Evolutionary conservation across 2,113 vertebrate species (phyloP).

Genomic region (Terrapene triunguis): DNA sequence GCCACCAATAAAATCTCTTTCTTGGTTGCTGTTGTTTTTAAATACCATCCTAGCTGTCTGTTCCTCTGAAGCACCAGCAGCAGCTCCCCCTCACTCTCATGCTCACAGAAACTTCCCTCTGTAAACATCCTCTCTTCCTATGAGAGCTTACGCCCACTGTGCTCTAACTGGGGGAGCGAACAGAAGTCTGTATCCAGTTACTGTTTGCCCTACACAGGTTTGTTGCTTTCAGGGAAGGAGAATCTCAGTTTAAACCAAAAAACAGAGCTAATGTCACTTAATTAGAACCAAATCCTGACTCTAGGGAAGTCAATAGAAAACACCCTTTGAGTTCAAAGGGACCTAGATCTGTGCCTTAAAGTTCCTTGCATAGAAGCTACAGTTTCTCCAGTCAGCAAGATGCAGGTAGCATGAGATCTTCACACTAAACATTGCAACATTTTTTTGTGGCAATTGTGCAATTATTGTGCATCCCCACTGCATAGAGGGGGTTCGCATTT

Average conservation of each 20-base stretch:
- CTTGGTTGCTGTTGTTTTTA: background rate
- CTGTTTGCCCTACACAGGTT: background rate
- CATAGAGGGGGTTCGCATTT: background rate
- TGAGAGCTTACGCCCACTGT: background rate
- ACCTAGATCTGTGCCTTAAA: background rate
- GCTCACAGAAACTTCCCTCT: background rate
- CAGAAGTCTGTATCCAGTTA: background rate
- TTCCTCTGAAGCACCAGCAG: background rate
- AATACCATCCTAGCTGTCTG: background rate
- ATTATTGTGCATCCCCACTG: background rate
- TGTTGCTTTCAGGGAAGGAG: background rate
- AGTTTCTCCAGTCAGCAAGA: background rate
- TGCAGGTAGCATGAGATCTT: background rate
- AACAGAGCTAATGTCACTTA: background rate
- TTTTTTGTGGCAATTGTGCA: background rate
- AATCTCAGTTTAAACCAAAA: background rate
- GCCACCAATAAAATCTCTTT: background rate
- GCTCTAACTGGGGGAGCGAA: background rate
- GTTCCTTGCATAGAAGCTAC: background rate
- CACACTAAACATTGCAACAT: background rate
- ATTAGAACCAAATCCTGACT: background rate
- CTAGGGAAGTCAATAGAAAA: background rate
- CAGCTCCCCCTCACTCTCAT: background rate
- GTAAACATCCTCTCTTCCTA: background rate
- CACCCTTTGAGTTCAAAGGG: background rate